Evolutionary conservation across 2,113 vertebrate species (phyloP).

Genomic region (Okapia johnstoni): DNA sequence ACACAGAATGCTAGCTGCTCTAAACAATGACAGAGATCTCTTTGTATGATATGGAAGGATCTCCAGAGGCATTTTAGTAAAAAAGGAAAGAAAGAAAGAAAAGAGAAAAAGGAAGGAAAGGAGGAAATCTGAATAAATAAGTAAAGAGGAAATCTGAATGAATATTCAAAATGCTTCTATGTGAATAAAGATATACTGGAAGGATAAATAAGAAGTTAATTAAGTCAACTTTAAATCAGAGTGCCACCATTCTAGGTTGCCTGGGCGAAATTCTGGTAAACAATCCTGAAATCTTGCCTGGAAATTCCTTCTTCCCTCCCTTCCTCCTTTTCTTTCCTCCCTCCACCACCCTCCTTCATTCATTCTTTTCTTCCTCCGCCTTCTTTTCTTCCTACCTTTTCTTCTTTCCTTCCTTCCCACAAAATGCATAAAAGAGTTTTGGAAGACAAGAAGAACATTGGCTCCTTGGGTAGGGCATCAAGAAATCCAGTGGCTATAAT

Average conservation of each 20-base stretch:
- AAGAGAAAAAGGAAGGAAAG: background rate
- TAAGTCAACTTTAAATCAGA: background rate
- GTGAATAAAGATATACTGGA: background rate
- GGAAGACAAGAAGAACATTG: background rate
- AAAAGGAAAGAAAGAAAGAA: background rate
- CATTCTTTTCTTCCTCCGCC: background rate
- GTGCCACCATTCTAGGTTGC: background rate
- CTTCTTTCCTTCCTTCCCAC: background rate
- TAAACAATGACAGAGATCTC: background rate
- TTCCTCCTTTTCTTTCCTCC: background rate
- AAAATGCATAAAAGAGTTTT: background rate
- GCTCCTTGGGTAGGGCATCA: background rate
- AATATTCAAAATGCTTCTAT: background rate
- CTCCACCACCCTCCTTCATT: background rate
- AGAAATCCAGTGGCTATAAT: background rate
- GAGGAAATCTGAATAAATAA: background rate
- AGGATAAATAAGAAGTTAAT: background rate
- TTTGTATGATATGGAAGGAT: background rate
- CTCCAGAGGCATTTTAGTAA: background rate
- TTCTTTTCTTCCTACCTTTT: background rate
- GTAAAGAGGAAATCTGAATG: background rate
- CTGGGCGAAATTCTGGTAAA: background rate
- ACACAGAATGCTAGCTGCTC: background rate
- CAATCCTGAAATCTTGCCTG: background rate
- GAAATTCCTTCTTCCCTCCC: background rate